Base-by-base conservation (phyloP, 2,113 vertebrate species). In the Lanius ludovicianus region DNA sequence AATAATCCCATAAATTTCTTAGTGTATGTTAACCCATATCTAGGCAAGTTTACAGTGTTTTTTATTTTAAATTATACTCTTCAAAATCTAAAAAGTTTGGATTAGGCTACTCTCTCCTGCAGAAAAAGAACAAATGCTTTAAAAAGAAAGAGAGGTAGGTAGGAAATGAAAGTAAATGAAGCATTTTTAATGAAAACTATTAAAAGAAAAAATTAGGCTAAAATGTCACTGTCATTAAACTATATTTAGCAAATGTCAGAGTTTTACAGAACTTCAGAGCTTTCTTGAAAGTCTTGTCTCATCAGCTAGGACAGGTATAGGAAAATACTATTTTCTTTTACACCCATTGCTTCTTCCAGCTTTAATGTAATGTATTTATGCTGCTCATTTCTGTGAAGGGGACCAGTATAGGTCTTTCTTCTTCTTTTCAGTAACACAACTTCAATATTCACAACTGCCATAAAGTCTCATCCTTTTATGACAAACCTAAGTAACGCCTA, bases 171-270 rank as follows among this genome's bases (percentile, higher is more conserved):
- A 96, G 92, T 89, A 97, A 98, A 97, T 96, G 60, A 81, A 97
- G 56, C 89, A 90, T 96, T 95, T 97, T 97, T 93, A 97, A 96
- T 94, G 75, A 95, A 97, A 97, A 96, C 49, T 92, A 92, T 94
- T 97, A 96, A 91, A 96, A 91, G 77, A 90, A 97, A 64, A 82
- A 96, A 97, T 97, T 94, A 94, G 42, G 84, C 89, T 96, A 97
- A 98, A 98, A 97, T 97, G 94, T 96, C 96, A 97, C 59, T 86
- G 31, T 68, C 89, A 97, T 97, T 97, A 97, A 98, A 87, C 89
- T 97, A 93, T 92, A 75, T 96, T 98, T 97, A 97, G 94, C 79
- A 97, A 97, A 97, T 96, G 93, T 95, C 95, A 97, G 74, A 88
- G 42, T 93, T 93, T 52, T 86, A 68, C 31, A 80, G 59, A 75